Conservation (phyloP, 2,888 invertebrate genomes). For the Ormyrus rosae region DNA sequence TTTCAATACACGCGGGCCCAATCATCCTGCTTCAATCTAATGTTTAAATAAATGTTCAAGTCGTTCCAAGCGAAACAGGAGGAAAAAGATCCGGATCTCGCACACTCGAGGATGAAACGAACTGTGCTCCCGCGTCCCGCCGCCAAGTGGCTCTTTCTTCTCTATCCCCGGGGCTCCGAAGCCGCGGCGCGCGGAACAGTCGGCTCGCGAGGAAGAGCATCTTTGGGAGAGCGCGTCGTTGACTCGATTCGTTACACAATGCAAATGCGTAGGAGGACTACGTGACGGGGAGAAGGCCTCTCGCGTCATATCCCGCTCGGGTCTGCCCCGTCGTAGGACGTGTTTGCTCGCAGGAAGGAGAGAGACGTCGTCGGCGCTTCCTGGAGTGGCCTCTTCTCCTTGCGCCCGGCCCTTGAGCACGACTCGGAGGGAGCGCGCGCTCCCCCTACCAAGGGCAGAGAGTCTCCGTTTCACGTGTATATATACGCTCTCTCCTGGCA, state of each 20-base stretch:
- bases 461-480: conserved; percentile 12
- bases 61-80: not conserved
- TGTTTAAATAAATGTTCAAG: not conserved
- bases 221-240: not conserved
- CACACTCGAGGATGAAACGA: conserved; percentile 13
- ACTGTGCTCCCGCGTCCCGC: not conserved
- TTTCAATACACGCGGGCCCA: not conserved
- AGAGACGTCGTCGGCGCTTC: conserved; percentile 47
- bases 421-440: conserved; percentile 58
- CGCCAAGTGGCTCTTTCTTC: not conserved
- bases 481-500: conserved; percentile 20
- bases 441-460: conserved; percentile 38
- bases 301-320: too few relatives aligned
- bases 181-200: not conserved
- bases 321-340: not conserved
- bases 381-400: conserved; percentile 66
- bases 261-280: not conserved
- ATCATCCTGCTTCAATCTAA: not conserved
- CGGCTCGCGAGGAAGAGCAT: not conserved
- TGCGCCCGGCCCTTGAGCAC: conserved; percentile 68
- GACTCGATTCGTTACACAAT: conserved; percentile 36
- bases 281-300: not conserved
- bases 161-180: too few relatives aligned
- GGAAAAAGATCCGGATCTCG: not conserved
- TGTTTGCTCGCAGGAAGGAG: not conserved